phyloP scores from a whole-genome alignment of 2,113 vertebrate species.

The Puma concolor region DNA sequence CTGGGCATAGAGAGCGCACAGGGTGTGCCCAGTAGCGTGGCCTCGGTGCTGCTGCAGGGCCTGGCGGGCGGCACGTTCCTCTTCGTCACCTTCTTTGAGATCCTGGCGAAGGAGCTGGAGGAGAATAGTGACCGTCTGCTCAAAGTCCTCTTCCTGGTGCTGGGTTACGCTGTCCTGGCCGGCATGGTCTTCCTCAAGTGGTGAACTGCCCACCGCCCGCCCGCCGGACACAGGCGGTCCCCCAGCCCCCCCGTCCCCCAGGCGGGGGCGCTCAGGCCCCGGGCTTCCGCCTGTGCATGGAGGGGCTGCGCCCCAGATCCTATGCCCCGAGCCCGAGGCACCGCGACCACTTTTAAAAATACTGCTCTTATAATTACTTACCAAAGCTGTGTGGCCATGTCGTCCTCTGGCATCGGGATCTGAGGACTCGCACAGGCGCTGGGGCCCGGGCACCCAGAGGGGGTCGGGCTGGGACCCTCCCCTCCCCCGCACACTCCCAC shows the following conservation, averaged over 20 bases:
- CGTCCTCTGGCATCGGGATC: background rate
- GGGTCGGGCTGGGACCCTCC: background rate
- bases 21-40: slow-evolving; percentile 84
- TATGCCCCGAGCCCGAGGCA: background rate
- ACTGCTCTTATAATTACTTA: slow-evolving; percentile 3
- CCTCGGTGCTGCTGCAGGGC: slow-evolving; percentile 93
- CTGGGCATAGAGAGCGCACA: slow-evolving; percentile 91
- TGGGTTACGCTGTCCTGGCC: slow-evolving; percentile 91
- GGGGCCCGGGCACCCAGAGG: background rate
- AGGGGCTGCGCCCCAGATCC: background rate
- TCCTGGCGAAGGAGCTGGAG: slow-evolving; percentile 93
- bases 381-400: slow-evolving; percentile 40
- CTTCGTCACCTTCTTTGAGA: slow-evolving; percentile 95
- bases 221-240: background rate
- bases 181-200: slow-evolving; percentile 92
- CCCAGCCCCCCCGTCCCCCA: background rate
- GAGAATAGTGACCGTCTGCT: slow-evolving; percentile 92
- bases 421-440: fast-evolving
- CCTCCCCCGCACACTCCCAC: fast-evolving
- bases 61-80: slow-evolving; percentile 93
- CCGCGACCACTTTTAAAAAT: background rate
- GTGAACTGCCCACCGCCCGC: slow-evolving; percentile 64
- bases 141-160: slow-evolving; percentile 94
- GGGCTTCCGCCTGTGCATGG: background rate
- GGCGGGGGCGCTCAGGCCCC: background rate